Base-by-base conservation (phyloP, 2,797 vertebrate genomes). In the Monodelphis domestica region DNA sequence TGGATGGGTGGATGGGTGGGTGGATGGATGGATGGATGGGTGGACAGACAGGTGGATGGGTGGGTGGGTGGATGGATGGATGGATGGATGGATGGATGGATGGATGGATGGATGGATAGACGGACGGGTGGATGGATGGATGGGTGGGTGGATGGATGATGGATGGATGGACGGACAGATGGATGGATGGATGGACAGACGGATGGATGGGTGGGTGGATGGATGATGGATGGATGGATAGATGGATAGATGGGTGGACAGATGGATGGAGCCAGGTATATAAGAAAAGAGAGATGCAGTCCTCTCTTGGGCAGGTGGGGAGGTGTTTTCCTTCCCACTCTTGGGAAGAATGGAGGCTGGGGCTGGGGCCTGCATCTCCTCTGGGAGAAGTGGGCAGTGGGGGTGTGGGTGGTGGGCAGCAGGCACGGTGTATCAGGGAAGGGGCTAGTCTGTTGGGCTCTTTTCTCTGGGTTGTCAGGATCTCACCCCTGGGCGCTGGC, bases 381-480 rank as follows among this genome's bases (percentile, higher is more conserved):
- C 38, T 26, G 70, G 70, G 70, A 84, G 90, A 53, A 24, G 95
- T 94, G 93, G 93, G 95, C 94, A 92, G 95, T 97, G 95, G 90
- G 4, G 88, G 54, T 88, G n/a, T 38, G 5, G n/a, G 90, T 6
- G 57, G 33, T 2, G 88, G 33, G 51, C 33, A 30, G 89, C 6
- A 70, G 55, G 54, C 0, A 0, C 7, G 84, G 63, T 90, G 45
- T 51, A 7, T n/a, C 88, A 5, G 28, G 53, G 95, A 93, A 84
- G 94, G 56, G 0, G 91, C 29, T 0, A 92, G 95, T 95, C 95
- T 94, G 89, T 97, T 97, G 96, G 96, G 89, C 24, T 98, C 97
- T 98, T 98, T 97, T 98, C 98, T 97, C 92, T 15, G 97, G 98
- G 98, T 98, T 98, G 93, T 88, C 96, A 97, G 97, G 97, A 96